Evolutionary conservation across 2,797 vertebrate species (phyloP).

Genomic region (Acomys russatus): DNA sequence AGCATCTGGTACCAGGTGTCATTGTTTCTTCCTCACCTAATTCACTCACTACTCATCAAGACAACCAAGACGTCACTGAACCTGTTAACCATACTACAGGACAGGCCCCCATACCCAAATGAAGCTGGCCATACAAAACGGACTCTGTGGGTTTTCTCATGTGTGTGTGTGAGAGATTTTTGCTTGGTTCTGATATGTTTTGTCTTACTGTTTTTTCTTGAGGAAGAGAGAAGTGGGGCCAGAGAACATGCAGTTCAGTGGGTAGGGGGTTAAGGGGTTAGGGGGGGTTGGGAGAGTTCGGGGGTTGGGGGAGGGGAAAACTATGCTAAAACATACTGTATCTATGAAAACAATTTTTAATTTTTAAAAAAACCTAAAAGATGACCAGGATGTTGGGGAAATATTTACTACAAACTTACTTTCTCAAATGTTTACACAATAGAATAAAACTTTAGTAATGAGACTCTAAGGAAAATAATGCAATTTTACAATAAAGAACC

Average conservation of each 20-base stretch:
- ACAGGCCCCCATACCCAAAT: background rate
- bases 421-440: slow-evolving; percentile 37
- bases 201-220: background rate
- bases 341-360: background rate
- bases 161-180: background rate
- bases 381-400: slow-evolving; percentile 11
- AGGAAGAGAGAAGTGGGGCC: background rate
- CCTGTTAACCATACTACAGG: background rate
- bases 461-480: background rate
- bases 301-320: background rate
- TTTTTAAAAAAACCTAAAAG: background rate
- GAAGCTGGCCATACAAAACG: background rate
- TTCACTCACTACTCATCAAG: background rate
- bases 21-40: background rate
- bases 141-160: background rate
- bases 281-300: background rate
- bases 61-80: slow-evolving; percentile 6
- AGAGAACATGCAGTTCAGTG: background rate
- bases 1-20: background rate
- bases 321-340: background rate
- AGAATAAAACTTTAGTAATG: slow-evolving; percentile 18
- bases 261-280: background rate
- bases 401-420: slow-evolving; percentile 31
- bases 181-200: background rate
- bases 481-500: slow-evolving; percentile 52